Base-by-base conservation (phyloP, 30 jellyfish, hydroid and myxozoan genomes). In the Aurelia coerulea region DNA sequence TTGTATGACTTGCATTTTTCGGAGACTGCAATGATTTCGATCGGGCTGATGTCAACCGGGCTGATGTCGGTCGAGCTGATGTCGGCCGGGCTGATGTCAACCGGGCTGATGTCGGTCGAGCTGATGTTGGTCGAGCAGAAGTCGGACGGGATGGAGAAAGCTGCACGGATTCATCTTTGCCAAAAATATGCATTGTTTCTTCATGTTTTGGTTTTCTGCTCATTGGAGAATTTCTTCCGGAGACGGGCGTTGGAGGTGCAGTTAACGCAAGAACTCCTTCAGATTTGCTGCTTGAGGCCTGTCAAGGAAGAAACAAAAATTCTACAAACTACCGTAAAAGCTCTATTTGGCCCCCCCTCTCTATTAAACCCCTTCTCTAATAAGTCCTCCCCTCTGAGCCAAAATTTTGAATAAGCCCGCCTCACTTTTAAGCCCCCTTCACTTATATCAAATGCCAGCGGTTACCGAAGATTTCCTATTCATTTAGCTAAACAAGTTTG, bases 131-230 rank as follows among this genome's bases (percentile, higher is more conserved):
- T 12, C 52, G 67, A 9, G 81, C 52, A 2, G 75, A n/a, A 16
- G 49, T 76, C 63, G 75, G 58, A 34, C 74, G 74, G 62, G 74
- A 73, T 18, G 86, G 33, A 56, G 62, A 16, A 13, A 51, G 62
- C 10, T 19, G 86, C 15, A 39, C 58, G 2, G 81, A 39, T 70
- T 32, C 13, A 15, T 58, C 71, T 41, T 17, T 76, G 18, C 37
- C 75, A 33, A 76, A 76, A 11, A 76, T 53, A 35, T 76, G 86
- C 51, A 76, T 13, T 14, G 74, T 76, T 49, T 76, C 86, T n/a
- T 76, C 86, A 73, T 76, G 86, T 35, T 76, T 76, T 31, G 74
- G 62, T 33, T 59, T 16, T 19, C 75, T 54, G 19, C 29, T 73
- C 23, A 51, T 54, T 65, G 86, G 52, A 14, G 86, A 35, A 34